Conservation (phyloP, 2,888 invertebrate genomes). For the Eudasyphora cyanicolor region DNA sequence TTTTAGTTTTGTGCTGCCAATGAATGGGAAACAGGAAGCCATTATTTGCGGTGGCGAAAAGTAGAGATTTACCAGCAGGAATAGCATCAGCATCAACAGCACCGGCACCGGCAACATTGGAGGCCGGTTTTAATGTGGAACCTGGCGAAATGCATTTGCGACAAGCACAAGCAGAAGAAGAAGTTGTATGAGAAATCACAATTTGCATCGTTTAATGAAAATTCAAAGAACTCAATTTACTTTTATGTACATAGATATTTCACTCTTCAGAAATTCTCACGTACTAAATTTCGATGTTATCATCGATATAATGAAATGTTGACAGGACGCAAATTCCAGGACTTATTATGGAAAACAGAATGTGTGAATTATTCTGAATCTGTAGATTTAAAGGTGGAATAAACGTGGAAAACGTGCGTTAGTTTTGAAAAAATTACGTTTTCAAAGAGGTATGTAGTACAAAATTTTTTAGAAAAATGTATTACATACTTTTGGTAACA, state of each 20-base stretch:
- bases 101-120: background rate
- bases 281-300: background rate
- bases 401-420: too few species aligned
- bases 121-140: background rate
- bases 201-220: background rate
- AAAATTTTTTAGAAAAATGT: too few species aligned
- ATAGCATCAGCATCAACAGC: background rate
- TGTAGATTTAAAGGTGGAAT: too few species aligned
- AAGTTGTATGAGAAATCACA: conserved; percentile 1
- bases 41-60: background rate
- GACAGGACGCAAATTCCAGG: background rate
- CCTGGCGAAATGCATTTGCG: too few species aligned
- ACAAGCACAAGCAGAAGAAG: too few species aligned
- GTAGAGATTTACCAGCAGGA: background rate
- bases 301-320: background rate
- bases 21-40: background rate
- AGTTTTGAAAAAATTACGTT: too few species aligned
- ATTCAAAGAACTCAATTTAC: background rate
- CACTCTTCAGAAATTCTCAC: background rate
- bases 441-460: too few species aligned
- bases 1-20: background rate
- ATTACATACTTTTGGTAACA: too few species aligned
- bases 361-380: background rate
- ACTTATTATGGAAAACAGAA: background rate
- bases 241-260: background rate